These are phyloP conservation scores for Pseudotriccus pelzelni DNA, from an alignment of 2,797 vertebrate species.

Conservation along the genomic window DNA sequence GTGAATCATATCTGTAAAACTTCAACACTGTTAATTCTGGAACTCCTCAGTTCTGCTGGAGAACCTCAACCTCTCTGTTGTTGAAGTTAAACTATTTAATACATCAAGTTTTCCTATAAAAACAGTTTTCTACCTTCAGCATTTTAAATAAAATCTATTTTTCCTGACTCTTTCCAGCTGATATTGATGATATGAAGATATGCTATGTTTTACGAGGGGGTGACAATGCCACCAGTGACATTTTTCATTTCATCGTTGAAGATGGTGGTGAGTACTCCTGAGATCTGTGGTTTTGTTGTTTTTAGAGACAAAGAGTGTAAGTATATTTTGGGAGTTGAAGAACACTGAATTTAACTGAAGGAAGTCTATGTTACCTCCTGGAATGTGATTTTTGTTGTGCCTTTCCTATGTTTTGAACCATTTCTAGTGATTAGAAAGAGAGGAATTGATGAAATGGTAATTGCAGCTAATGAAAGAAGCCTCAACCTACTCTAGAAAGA, in stretches of 20 bases:
- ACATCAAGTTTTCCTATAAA: background rate
- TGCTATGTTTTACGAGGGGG: slow-evolving; percentile 89
- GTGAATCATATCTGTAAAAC: background rate
- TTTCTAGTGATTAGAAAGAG: background rate
- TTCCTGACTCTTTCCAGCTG: slow-evolving; percentile 78
- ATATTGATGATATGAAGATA: slow-evolving; percentile 93
- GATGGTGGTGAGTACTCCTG: slow-evolving; percentile 84
- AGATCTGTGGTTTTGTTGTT: background rate
- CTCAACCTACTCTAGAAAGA: background rate
- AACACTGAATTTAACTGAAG: background rate
- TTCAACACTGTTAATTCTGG: background rate
- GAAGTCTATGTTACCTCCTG: background rate
- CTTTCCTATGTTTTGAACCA: background rate
- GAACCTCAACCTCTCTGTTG: background rate
- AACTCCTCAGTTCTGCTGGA: background rate
- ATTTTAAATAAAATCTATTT: background rate
- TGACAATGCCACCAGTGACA: slow-evolving; percentile 86
- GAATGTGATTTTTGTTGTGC: background rate
- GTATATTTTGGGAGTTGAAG: background rate
- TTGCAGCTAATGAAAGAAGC: background rate
- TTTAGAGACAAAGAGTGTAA: background rate
- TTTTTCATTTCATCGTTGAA: slow-evolving; percentile 91
- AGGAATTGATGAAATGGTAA: background rate
- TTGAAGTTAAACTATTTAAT: background rate
- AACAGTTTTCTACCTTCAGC: background rate